Conservation (phyloP, 2,113 vertebrate species). For the Toxotes chatareus region DNA sequence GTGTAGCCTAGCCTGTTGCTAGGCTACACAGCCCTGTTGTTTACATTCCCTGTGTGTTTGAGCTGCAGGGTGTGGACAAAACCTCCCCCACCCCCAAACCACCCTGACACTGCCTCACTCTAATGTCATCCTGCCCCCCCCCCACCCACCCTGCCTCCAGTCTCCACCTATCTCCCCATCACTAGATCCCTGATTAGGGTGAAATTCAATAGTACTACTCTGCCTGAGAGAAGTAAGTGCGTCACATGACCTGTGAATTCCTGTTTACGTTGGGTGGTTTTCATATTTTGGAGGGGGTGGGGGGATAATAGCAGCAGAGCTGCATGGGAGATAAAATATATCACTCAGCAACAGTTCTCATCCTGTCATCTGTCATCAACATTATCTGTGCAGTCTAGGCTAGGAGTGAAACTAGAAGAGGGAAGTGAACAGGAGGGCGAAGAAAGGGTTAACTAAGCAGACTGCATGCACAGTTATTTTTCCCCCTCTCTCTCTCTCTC, state of each 20-base stretch:
- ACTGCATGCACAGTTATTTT: conserved; percentile 57
- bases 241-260: conserved; percentile 65
- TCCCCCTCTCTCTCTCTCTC: background rate
- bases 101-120: conserved; percentile 32
- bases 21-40: conserved; percentile 71
- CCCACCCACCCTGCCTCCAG: conserved; percentile 11
- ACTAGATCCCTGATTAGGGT: conserved; percentile 65
- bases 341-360: conserved; percentile 44
- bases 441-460: conserved; percentile 79
- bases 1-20: conserved; percentile 23
- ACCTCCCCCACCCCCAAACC: conserved; percentile 3
- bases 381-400: conserved; percentile 62
- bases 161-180: conserved; percentile 62
- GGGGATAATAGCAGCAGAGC: background rate
- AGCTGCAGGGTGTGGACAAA: conserved; percentile 63
- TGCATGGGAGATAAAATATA: background rate
- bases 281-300: conserved; percentile 19
- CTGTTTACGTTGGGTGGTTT: conserved; percentile 55
- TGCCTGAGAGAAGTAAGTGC: conserved; percentile 46
- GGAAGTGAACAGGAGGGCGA: conserved; percentile 56
- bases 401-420: conserved; percentile 45
- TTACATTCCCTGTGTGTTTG: conserved; percentile 74
- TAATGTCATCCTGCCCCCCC: conserved; percentile 49
- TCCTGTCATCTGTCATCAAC: conserved; percentile 72
- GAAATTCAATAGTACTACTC: conserved; percentile 61